These are phyloP conservation scores for Drosophila sproati DNA, from an alignment of 1,140 invertebrate species.

Conservation along the genomic window DNA sequence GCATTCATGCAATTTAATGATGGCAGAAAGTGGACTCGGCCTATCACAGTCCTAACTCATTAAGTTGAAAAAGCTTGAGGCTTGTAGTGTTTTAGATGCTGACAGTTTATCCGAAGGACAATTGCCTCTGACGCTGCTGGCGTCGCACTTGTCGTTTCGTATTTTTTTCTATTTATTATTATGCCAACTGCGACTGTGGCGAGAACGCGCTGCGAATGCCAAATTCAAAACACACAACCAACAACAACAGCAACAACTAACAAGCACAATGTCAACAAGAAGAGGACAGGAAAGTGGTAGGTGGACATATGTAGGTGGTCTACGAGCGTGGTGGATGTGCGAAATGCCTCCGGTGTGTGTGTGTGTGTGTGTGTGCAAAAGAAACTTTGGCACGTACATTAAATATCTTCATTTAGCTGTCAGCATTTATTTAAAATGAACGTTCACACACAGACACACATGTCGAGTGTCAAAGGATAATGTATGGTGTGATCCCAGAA, in stretches of 20 bases:
- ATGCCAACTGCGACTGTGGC: constrained; percentile 28
- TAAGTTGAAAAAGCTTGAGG: constrained; percentile 13
- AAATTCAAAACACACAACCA: constrained; percentile 54
- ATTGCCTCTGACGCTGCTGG: constrained; percentile 48
- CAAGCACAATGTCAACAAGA: constrained; percentile 47
- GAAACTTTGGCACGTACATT: constrained; percentile 64
- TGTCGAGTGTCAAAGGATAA: constrained; percentile 20
- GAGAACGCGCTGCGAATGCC: constrained; percentile 60
- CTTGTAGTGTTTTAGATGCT: neutral
- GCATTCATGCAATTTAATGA: too few species aligned
- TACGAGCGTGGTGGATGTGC: constrained; percentile 23
- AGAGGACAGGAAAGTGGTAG: neutral
- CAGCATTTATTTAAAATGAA: constrained; percentile 77
- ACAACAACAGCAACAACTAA: constrained; percentile 32
- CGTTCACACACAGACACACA: constrained; percentile 18
- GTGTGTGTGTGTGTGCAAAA: constrained; percentile 25
- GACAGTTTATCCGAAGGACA: constrained; percentile 47
- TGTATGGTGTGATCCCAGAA: constrained; percentile 3
- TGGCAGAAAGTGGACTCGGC: too few species aligned
- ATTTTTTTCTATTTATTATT: neutral
- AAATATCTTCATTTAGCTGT: constrained; percentile 81
- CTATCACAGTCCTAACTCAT: constrained; percentile 13
- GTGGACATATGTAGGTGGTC: neutral
- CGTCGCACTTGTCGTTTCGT: constrained; percentile 22
- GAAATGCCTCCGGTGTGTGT: constrained; percentile 43